A percentile compares a stretch with the other conserved stretches of the same genome.
These are phyloP conservation scores for Cephus pulcher DNA, from an alignment of 2,888 invertebrate genomes.

Conservation along the genomic window DNA sequence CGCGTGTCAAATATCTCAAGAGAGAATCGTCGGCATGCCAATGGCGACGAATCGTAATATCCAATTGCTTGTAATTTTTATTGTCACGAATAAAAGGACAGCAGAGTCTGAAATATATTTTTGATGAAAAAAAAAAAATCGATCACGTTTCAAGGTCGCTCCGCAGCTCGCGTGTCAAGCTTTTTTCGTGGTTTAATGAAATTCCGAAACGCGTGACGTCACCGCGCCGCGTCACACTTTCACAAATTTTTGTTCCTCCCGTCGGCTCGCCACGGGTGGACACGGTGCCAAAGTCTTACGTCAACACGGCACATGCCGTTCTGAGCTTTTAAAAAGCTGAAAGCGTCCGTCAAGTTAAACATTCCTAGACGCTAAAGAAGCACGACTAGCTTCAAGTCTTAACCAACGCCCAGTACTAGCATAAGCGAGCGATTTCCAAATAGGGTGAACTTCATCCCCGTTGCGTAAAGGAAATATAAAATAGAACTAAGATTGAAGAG, in stretches of 20 bases:
- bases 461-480: neutral
- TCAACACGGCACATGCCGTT: constrained; percentile 6
- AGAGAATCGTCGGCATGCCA: neutral
- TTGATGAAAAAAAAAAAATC: neutral
- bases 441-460: neutral
- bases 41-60: neutral
- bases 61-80: neutral
- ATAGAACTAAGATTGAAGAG: neutral
- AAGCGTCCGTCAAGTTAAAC: neutral
- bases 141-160: neutral
- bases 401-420: neutral
- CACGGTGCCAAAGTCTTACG: constrained; percentile 18
- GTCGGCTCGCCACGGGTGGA: neutral
- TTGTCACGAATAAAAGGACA: neutral
- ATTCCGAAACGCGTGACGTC: neutral
- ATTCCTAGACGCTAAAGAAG: neutral
- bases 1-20: constrained; percentile 55
- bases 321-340: neutral
- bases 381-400: neutral
- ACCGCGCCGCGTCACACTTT: neutral
- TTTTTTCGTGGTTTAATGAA: neutral
- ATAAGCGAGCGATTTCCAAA: neutral
- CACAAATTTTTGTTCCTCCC: neutral
- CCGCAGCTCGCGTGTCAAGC: neutral
- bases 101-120: constrained; percentile 14